Evolutionary conservation across 2,113 vertebrate species (phyloP).

Genomic region (Elgaria multicarinata): DNA sequence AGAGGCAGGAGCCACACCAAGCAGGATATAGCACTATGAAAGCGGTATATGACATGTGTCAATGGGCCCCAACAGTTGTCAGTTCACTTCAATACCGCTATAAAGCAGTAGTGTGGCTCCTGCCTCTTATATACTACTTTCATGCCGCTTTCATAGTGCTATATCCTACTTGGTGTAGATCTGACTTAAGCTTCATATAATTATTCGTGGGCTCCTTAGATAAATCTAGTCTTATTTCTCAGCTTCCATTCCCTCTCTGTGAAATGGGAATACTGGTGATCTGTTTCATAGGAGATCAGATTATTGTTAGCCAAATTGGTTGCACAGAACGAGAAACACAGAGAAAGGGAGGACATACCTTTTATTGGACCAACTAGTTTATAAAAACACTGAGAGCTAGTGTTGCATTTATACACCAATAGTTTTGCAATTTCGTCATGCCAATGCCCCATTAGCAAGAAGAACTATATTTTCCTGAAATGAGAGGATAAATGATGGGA

Average conservation of each 20-base stretch:
- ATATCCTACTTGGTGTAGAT: too few relatives aligned
- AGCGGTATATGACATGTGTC: too few relatives aligned
- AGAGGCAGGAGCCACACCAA: too few relatives aligned
- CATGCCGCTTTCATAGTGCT: too few relatives aligned
- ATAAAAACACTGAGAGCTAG: neutral
- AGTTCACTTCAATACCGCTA: too few relatives aligned
- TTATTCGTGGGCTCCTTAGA: neutral
- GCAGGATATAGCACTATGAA: too few relatives aligned
- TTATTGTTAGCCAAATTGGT: neutral
- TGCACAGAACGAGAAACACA: neutral
- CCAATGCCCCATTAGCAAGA: neutral
- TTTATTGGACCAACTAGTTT: neutral
- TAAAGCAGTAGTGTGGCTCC: too few relatives aligned
- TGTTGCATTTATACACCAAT: neutral
- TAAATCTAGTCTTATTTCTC: neutral
- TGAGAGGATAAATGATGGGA: neutral
- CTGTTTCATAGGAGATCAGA: neutral
- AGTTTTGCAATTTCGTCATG: neutral
- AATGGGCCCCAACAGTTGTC: too few relatives aligned
- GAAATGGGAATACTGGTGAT: neutral
- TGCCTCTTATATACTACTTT: too few relatives aligned
- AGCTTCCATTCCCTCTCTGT: neutral
- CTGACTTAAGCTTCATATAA: neutral
- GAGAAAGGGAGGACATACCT: neutral
- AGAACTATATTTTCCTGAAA: neutral